Base-by-base conservation (phyloP, 1,140 invertebrate species). In the Adoxophyes honmai region DNA sequence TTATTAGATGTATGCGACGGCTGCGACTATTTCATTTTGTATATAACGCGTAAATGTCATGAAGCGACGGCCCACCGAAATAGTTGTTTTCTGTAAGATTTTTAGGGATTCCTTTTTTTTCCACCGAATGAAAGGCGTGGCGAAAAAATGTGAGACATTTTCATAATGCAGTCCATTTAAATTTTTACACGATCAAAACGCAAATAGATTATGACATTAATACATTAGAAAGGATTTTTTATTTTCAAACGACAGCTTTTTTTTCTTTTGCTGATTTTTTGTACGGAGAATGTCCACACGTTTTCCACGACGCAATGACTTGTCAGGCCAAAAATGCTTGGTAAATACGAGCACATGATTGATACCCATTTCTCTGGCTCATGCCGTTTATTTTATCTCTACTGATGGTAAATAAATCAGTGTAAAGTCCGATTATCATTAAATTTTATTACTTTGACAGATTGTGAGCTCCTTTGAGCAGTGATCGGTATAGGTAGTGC, bases 271-370 rank as follows among this genome's bases (percentile, higher is more conserved):
- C 21, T 28, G 21, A 28, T 28, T 28, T 28, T 28, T 28, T 28
- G 21, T 28, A 28, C 2, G 6, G 21, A 28, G 21, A 28, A 28
- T 28, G 21, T 6, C 16, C 39, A 36, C 36, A 62, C 59, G 55
- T 44, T 39, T 59, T 54, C 52, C 59, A 62, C 82, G 77, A 83
- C 80, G 80, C 78, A 81, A 68, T 67, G 70, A 77, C 70, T 73
- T 79, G 72, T 75, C 60, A 77, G 74, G 80, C 84, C 84, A 87
- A 87, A 86, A 78, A 83, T 35, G 84, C 84, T 85, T 82, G 85
- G 84, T 85, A 81, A 39, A 81, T 81, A 78, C 62, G 28, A 67
- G 69, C 70, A 73, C 57, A 28, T 6, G 21, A 28, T 28, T 28
- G 21, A 28, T 28, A 28, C 21, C 21, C 21, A 28, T 28, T 28